Percentiles rank a stretch among this genome's conserved stretches.
Conservation (phyloP, 30 jellyfish, hydroid and myxozoan species). For the Morbakka virulenta region DNA sequence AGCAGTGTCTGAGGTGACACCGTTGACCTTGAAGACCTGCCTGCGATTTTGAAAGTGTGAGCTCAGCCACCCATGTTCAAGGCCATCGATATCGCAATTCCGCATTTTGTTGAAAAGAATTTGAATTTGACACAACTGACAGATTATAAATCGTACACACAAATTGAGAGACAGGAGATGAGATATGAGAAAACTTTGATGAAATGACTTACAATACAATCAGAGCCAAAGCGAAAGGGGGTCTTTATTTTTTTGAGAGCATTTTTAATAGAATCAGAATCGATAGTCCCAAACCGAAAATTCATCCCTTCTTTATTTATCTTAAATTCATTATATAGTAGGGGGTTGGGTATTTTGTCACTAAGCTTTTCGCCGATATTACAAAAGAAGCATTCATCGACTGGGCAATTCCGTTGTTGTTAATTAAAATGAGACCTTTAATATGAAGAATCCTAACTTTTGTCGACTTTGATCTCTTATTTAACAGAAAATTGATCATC, state of each 20-base stretch:
- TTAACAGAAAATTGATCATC: no score
- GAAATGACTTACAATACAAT: constrained; percentile 15
- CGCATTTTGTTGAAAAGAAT: no score
- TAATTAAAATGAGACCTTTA: constrained; percentile 7
- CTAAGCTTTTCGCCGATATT: constrained; percentile 15
- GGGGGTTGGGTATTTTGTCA: not conserved
- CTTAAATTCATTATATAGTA: no score
- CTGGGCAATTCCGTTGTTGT: constrained; percentile 19
- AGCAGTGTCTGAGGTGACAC: no score
- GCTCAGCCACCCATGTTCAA: no score
- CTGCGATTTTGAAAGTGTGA: no score
- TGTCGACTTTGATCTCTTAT: not conserved
- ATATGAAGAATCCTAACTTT: constrained; percentile 13
- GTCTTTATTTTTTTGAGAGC: constrained; percentile 19
- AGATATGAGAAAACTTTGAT: not conserved
- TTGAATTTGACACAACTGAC: constrained; percentile 47
- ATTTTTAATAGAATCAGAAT: no score
- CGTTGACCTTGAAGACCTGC: no score
- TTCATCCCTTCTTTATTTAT: not conserved
- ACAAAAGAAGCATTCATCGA: constrained; percentile 32
- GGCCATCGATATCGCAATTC: no score
- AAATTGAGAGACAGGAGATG: constrained; percentile 28
- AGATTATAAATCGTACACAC: constrained; percentile 32
- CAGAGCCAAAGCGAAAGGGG: constrained; percentile 24
- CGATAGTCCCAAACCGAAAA: not conserved